Percentiles rank a stretch among this genome's conserved stretches.
These are phyloP conservation scores for Luperina testacea DNA, from an alignment of 2,888 invertebrate genomes.

Conservation along the genomic window DNA sequence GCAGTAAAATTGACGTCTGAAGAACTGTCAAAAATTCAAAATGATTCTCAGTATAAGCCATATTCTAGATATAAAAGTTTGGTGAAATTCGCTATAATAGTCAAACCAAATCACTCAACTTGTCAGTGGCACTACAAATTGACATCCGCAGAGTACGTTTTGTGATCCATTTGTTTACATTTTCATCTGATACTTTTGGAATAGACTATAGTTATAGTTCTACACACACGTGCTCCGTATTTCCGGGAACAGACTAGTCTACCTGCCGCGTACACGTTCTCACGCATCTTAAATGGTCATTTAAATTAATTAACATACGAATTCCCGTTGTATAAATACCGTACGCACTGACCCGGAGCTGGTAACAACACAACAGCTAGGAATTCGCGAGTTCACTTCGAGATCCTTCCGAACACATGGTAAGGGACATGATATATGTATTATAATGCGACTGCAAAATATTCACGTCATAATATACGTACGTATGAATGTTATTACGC, in stretches of 20 bases:
- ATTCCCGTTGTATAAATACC: conserved; percentile 65
- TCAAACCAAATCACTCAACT: background rate
- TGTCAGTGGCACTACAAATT: background rate
- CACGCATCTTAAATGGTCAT: conserved; percentile 73
- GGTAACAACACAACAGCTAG: conserved; percentile 49
- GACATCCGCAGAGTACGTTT: background rate
- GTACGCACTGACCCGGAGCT: conserved; percentile 66
- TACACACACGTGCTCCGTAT: conserved; percentile 57
- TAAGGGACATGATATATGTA: conserved; percentile 43
- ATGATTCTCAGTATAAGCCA: no score
- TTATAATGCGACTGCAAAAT: conserved; percentile 29
- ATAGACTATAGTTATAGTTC: background rate
- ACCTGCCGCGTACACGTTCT: conserved; percentile 61
- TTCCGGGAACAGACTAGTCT: conserved; percentile 64
- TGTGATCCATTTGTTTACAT: background rate
- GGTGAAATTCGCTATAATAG: no score
- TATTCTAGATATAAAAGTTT: no score
- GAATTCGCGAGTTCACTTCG: conserved; percentile 58
- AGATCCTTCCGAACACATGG: conserved; percentile 44
- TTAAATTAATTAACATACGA: conserved; percentile 77
- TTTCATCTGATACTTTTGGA: background rate
- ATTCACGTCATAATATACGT: conserved; percentile 39
- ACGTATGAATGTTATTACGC: conserved; percentile 30
- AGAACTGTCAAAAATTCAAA: no score
- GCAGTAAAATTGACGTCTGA: no score